Evolutionary conservation across 2,113 vertebrate genomes (phyloP).

Genomic region (Helogale parvula): DNA sequence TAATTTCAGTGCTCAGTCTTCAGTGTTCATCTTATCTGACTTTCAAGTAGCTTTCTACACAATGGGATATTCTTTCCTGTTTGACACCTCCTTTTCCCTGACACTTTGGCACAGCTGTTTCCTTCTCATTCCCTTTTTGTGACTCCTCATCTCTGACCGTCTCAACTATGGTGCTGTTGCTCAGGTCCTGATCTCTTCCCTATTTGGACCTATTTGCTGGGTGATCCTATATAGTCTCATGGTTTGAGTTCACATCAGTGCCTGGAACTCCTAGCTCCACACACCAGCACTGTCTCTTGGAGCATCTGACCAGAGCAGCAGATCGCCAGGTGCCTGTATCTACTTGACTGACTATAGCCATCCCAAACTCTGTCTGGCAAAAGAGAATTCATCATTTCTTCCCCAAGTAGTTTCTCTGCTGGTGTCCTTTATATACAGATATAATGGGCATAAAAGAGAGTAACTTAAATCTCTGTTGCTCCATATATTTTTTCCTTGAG

Average conservation of each 20-base stretch:
- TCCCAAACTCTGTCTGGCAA: background rate
- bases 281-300: rapidly evolving
- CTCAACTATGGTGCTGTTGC: rapidly evolving
- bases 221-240: rapidly evolving
- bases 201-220: rapidly evolving
- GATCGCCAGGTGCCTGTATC: rapidly evolving
- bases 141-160: background rate
- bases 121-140: background rate
- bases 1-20: background rate
- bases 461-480: background rate
- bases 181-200: rapidly evolving
- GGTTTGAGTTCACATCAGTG: rapidly evolving
- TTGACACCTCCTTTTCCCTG: no score
- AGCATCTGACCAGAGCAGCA: rapidly evolving
- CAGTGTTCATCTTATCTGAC: rapidly evolving
- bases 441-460: background rate
- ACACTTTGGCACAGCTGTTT: rapidly evolving
- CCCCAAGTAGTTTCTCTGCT: background rate
- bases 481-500: background rate
- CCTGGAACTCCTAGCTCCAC: no score
- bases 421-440: background rate
- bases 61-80: rapidly evolving
- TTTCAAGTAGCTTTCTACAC: background rate
- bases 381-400: background rate
- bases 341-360: no score